Percentiles rank a stretch among this genome's conserved stretches.
Evolutionary conservation across 2,888 invertebrate genomes (phyloP).

Genomic region (Drosophila aldrichi): DNA sequence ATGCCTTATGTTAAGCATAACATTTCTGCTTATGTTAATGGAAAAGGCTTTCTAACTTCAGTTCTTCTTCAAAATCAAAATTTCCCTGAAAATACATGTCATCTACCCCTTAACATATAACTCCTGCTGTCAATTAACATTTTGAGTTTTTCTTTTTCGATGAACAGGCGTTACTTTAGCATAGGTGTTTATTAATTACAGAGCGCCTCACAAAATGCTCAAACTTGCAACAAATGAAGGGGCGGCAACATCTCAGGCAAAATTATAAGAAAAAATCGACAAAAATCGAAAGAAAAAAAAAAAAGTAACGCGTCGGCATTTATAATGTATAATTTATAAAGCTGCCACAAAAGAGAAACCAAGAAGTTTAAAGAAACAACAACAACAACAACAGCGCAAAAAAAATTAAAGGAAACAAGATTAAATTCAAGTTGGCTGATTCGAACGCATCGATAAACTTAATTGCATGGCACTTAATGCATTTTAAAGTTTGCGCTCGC

Average conservation of each 20-base stretch:
- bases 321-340: slow-evolving; percentile 69
- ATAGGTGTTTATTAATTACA: slow-evolving; percentile 19
- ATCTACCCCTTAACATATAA: too few species aligned
- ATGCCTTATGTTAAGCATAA: neutral
- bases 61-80: too few species aligned
- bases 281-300: slow-evolving; percentile 9
- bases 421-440: slow-evolving; percentile 69
- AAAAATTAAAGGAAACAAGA: slow-evolving; percentile 46
- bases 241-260: slow-evolving; percentile 38
- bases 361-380: neutral
- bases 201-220: slow-evolving; percentile 11
- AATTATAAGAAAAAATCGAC: slow-evolving; percentile 41
- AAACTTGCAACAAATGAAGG: slow-evolving; percentile 34
- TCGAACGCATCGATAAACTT: slow-evolving; percentile 77
- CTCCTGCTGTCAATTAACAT: neutral
- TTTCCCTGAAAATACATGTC: too few species aligned
- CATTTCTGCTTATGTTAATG: neutral
- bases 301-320: slow-evolving; percentile 73
- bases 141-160: neutral
- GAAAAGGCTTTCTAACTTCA: too few species aligned
- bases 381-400: slow-evolving; percentile 14
- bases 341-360: slow-evolving; percentile 20
- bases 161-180: slow-evolving; percentile 3
- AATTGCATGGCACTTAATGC: slow-evolving; percentile 80
- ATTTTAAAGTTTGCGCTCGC: slow-evolving; percentile 73